These are phyloP conservation scores for Drosophila athabasca DNA, from an alignment of 1,140 invertebrate genomes.

Conservation along the genomic window DNA sequence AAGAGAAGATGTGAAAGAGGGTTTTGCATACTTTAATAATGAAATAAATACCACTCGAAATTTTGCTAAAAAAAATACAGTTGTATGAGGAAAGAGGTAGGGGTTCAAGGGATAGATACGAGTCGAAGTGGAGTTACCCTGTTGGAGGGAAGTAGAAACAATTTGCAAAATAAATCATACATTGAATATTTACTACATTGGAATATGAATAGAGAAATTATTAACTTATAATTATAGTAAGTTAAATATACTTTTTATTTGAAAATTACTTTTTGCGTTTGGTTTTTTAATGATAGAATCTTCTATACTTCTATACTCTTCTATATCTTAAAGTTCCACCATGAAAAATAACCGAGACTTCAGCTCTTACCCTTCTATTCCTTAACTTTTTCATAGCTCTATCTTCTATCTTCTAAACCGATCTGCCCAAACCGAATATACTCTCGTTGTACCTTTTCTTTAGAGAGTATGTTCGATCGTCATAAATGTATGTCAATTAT, in stretches of 20 bases:
- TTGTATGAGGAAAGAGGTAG: too few relatives aligned
- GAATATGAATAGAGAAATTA: neutral
- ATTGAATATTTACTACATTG: neutral
- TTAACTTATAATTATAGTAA: neutral
- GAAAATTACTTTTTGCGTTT: too few relatives aligned
- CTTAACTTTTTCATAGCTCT: too few relatives aligned
- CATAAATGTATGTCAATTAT: slow-evolving; percentile 45
- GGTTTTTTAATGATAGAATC: too few relatives aligned
- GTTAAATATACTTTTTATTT: slow-evolving; percentile 5
- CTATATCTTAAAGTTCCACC: too few relatives aligned
- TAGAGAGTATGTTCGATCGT: neutral
- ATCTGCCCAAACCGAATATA: slow-evolving; percentile 15
- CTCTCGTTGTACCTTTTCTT: neutral
- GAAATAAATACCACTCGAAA: slow-evolving; percentile 14
- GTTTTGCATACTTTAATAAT: slow-evolving; percentile 12
- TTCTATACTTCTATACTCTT: too few relatives aligned
- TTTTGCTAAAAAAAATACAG: slow-evolving; percentile 1
- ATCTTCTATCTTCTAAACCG: neutral
- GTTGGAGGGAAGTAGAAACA: neutral
- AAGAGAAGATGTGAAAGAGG: neutral
- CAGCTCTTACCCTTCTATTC: too few relatives aligned
- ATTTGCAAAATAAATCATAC: neutral
- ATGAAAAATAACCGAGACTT: too few relatives aligned
- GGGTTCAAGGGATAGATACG: neutral
- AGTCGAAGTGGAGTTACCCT: neutral